These are phyloP conservation scores for Suillia variegata DNA, from an alignment of 2,888 invertebrate species.

Conservation along the genomic window DNA sequence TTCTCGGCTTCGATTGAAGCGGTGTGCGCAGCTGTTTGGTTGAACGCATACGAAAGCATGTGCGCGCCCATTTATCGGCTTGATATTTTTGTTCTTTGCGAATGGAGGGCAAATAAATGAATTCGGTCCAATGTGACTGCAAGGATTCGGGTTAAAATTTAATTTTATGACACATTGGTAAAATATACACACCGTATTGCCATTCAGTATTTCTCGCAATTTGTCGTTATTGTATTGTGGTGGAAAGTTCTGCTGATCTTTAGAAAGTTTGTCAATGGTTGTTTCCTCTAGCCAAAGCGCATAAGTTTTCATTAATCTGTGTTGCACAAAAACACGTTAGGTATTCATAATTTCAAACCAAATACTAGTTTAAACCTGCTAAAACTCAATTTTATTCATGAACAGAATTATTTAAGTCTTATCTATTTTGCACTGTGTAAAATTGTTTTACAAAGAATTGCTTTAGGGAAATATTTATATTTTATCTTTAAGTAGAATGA, in stretches of 20 bases:
- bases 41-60: constrained; percentile 61
- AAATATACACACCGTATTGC: constrained; percentile 62
- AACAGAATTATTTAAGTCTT: too few relatives aligned
- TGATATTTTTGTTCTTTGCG: constrained; percentile 64
- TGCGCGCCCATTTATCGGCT: constrained; percentile 65
- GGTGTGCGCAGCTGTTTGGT: constrained; percentile 37
- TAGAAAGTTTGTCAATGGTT: constrained; percentile 67
- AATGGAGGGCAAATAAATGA: constrained; percentile 66
- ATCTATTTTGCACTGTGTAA: too few relatives aligned
- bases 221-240: constrained; percentile 74
- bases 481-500: background rate
- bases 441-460: too few relatives aligned
- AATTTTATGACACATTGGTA: too few relatives aligned
- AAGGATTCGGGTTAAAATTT: constrained; percentile 22
- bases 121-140: constrained; percentile 71
- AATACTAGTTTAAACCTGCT: background rate
- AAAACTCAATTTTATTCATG: too few relatives aligned
- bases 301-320: constrained; percentile 69
- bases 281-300: constrained; percentile 81
- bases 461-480: too few relatives aligned
- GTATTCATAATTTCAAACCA: background rate
- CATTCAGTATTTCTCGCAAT: constrained; percentile 68
- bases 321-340: too few relatives aligned
- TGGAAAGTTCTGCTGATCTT: constrained; percentile 65
- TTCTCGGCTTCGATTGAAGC: constrained; percentile 41